Evolutionary conservation across 2,888 invertebrate species (phyloP), one percentile per base, ranked within the genome.

Genomic region (Lasioglossum pauxillum): DNA sequence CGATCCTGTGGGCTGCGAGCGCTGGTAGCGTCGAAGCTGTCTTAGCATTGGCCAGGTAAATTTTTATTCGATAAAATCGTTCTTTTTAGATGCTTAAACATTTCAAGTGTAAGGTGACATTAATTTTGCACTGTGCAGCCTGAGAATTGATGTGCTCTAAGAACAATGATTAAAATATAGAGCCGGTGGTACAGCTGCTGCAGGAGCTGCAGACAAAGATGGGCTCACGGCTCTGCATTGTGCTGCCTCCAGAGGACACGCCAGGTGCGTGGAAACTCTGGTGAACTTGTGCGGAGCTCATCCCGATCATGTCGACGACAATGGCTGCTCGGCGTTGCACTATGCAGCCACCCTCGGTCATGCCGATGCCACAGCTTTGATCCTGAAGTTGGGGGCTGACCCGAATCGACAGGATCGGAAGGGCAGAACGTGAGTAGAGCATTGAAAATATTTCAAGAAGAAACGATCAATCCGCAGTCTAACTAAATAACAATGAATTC

Each of bases 271-370:
- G 78, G 99, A 99, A 93, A 97, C 98, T 0, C 95, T 99, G 82
- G 97, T 99, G 1, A 98, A 98, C 19, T 96, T 99, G 10, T 98
- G 98, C 94, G 98, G 98, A 0, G 98, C 98, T 2, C 97, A 98
- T 41, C 98, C 98, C 0, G 99, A 99, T 95, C 97, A 98, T 23
- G 94, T 95, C 27, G 99, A 99, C 95, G 97, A 97, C 75, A 99
- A 99, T 94, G 99, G 99, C 1, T 99, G 99, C 94, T 99, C 99
- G 0, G 98, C 99, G 0, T 95, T 99, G 44, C 99, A 99, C 95
- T 99, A 99, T 94, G 98, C 99, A 5, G 98, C 99, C 2, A 99
- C 99, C 0, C 96, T 99, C 78, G 99, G 99, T 0, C 99, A 99
- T 94, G 98, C 98, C 0, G 99, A 99, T 94, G 98, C 99, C 31